phyloP scores from a whole-genome alignment of 64 coral and sea anemone genomes.

The Orbicella faveolata region DNA sequence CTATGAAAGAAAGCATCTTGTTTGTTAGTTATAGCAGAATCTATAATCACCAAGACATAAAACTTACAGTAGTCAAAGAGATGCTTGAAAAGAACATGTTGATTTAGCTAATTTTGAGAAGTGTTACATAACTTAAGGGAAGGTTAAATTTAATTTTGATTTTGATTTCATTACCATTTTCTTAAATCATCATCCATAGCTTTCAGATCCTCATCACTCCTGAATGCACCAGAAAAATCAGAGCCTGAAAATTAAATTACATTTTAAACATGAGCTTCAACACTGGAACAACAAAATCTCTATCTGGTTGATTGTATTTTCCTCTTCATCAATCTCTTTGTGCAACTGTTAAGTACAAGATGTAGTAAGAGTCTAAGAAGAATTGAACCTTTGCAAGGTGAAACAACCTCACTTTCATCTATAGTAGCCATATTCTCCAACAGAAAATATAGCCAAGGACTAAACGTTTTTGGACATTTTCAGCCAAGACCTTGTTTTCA shows the following conservation, averaged over 20 bases:
- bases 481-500: too few relatives aligned
- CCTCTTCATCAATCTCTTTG: too few relatives aligned
- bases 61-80: background rate
- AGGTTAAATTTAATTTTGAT: background rate
- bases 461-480: too few relatives aligned
- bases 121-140: background rate
- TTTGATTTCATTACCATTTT: slow-evolving; percentile 42
- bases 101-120: background rate
- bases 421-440: too few relatives aligned
- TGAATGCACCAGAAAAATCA: slow-evolving; percentile 77
- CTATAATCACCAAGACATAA: background rate
- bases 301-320: too few relatives aligned
- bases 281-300: too few relatives aligned
- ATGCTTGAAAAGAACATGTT: background rate
- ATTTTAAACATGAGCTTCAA: too few relatives aligned
- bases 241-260: slow-evolving; percentile 38
- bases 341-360: too few relatives aligned
- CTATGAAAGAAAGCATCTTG: slow-evolving; percentile 26
- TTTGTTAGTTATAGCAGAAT: background rate
- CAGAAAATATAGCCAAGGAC: too few relatives aligned
- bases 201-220: slow-evolving; percentile 72
- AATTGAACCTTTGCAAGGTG: too few relatives aligned
- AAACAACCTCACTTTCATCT: too few relatives aligned
- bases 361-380: too few relatives aligned
- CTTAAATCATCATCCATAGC: slow-evolving; percentile 85